Base-by-base conservation (phyloP, 2,888 invertebrate genomes). In the Pseudoips prasinana region DNA sequence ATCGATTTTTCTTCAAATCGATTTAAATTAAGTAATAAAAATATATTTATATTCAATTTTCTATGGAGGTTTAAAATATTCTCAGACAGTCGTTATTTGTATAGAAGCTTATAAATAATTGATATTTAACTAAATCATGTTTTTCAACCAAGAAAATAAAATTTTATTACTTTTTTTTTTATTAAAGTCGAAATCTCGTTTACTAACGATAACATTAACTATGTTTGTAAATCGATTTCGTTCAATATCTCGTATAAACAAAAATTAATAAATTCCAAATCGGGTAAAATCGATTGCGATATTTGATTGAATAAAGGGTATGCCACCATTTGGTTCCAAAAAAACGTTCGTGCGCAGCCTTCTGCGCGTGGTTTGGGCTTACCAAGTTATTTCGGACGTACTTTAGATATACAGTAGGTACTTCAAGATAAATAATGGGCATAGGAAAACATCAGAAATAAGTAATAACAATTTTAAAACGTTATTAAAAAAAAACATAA, bases 361-460 rank as follows among this genome's bases (percentile, higher is more conserved):
- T 22, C 22, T 22, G 22, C 22, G 22, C 22, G 22, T 22, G 7
- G 22, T 22, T 22, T 7, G 8, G 22, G 8, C 22, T 22, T 8
- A 8, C 22, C 14, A 14, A 14, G 14, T 14, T 14, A 14, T 14
- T 14, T 14, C 22, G 22, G 22, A 7, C 22, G 22, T 22, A 22
- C 7, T 25, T 2, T 25, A 25, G 10, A 25, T 14, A 14, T 14
- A 14, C 14, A 14, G 10, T 23, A 6, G 23, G 23, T 23, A 23
- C 9, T n/a, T 23, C 8, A 23, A 23, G 23, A 23, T 23, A 23
- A 23, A 23, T 23, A 23, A 23, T 23, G 8, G 23, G 23, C 23
- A 23, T 23, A 23, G 23, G 23, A 14, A 23, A 23, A 23, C 23
- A 23, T 23, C 23, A 23, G 23, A 23, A 23, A 23, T 23, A 8